phyloP scores from a whole-genome alignment of 1,140 invertebrate genomes.

The Tetramorium simillimum region DNA sequence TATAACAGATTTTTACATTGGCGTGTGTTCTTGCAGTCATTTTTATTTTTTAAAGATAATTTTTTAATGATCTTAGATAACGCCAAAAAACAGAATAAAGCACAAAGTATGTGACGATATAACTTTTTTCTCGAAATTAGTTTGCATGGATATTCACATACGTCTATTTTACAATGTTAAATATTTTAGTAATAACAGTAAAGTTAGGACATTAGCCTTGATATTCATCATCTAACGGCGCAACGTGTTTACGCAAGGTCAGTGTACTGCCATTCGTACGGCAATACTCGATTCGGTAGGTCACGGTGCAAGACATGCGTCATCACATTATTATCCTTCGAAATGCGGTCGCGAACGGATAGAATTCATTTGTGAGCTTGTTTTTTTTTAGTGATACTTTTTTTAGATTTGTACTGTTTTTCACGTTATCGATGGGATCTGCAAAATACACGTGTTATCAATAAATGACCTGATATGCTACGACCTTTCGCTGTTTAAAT shows the following conservation, averaged over 20 bases:
- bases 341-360: not conserved
- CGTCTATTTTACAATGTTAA: not conserved
- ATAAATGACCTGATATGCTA: no score
- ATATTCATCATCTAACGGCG: not conserved
- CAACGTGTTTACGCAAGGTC: not conserved
- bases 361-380: not conserved
- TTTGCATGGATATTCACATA: not conserved
- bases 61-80: not conserved
- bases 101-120: not conserved
- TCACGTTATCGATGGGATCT: no score
- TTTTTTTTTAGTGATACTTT: not conserved
- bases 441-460: no score
- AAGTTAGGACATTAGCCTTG: not conserved
- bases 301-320: not conserved
- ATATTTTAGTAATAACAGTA: not conserved
- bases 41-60: no score
- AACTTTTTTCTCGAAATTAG: not conserved
- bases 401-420: not conserved
- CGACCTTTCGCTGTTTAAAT: no score
- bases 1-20: no score
- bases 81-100: not conserved
- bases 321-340: not conserved
- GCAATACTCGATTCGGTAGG: not conserved
- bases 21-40: no score
- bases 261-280: not conserved